Base-by-base conservation (phyloP, 2,113 vertebrate species). In the Lycaon pictus region DNA sequence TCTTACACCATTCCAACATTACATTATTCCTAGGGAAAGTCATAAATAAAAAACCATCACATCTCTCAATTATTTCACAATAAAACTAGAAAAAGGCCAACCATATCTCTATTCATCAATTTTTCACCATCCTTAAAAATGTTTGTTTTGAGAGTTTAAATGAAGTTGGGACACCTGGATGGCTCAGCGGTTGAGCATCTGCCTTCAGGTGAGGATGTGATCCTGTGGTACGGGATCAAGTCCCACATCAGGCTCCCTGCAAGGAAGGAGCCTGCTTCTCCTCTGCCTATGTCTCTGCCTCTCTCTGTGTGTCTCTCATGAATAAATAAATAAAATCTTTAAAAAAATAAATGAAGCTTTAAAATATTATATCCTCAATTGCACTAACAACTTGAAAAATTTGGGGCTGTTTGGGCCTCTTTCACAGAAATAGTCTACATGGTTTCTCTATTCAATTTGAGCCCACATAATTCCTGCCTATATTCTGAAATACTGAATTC, bases 131-230 rank as follows among this genome's bases (percentile, higher is more conserved):
- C 29, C 7, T 88, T 72, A 88, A 17, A 96, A 22, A 88, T 56
- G 19, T 91, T 81, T n/a, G 77, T 81, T 97, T 97, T 88, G 25
- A 67, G 12, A 97, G 60, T 48, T 95, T 90, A 83, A 96, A 96
- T 76, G 35, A 96, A 77, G 55, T 88, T 43, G 43, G 43, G 43
- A 43, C 43, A 43, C 43, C 43, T 43, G 43, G 43, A 43, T 43
- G 43, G 43, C 43, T 43, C 43, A 43, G 43, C 6, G 43, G 43
- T 43, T 43, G 43, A 43, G 43, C 43, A 43, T 43, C 43, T 43
- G 43, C 43, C 43, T 43, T 43, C 43, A 43, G 43, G 43, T 43
- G 43, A 43, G 43, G 43, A 43, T 43, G 43, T 43, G 43, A 43
- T 43, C 43, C 43, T 43, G 43, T 43, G 43, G 43, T 43, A 43